These are phyloP conservation scores for Lophius piscatorius DNA, from an alignment of 2,113 vertebrate species.

Conservation along the genomic window DNA sequence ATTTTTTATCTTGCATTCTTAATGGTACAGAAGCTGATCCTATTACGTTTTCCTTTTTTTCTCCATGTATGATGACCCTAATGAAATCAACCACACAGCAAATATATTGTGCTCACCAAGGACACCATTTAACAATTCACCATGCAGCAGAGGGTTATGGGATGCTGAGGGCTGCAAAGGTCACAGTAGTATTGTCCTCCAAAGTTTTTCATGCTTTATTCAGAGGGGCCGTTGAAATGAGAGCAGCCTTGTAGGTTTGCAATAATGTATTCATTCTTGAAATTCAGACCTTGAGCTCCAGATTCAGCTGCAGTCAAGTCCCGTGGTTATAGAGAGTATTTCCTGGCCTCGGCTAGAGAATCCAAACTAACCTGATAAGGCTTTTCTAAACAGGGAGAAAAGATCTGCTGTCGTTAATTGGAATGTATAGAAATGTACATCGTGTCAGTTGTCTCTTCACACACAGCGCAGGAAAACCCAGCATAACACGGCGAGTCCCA, in stretches of 20 bases:
- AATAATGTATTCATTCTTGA: conserved; percentile 2
- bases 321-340: neutral
- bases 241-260: neutral
- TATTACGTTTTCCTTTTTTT: neutral
- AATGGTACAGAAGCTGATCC: neutral
- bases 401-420: neutral
- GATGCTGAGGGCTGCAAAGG: conserved; percentile 3
- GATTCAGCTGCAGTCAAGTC: neutral
- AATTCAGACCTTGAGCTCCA: conserved; percentile 2
- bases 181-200: neutral
- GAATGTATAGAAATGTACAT: neutral
- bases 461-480: neutral
- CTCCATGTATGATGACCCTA: neutral
- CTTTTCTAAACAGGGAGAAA: neutral
- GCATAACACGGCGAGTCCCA: neutral
- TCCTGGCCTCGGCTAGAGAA: neutral
- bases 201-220: neutral
- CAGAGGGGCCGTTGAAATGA: neutral
- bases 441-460: conserved; percentile 2
- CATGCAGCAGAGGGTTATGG: neutral
- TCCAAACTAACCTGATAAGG: neutral
- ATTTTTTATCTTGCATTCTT: too few relatives aligned
- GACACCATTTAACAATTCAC: neutral
- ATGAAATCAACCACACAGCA: neutral
- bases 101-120: neutral